Evolutionary conservation across 2,113 vertebrate species (phyloP).

Genomic region (crab-eating macaque (Macaca fascicularis)): T2T-MFA8v1.1 NC_088395.1:80767001-80767500

Average conservation of each 20-base stretch:
- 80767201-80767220: background rate
- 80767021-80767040: conserved; percentile 58
- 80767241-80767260: conserved; percentile 8
- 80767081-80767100: background rate
- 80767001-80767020: conserved; percentile 39
- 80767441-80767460: background rate
- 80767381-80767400: background rate
- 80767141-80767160: conserved; percentile 12
- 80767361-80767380: conserved; percentile 17
- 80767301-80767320: background rate
- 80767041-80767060: conserved; percentile 47
- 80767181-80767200: background rate
- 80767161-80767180: conserved; percentile 34
- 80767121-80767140: background rate
- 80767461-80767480: background rate
- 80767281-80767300: background rate
- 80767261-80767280: conserved; percentile 19
- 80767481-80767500: background rate
- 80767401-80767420: background rate
- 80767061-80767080: conserved; percentile 11
- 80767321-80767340: background rate
- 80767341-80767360: background rate
- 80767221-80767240: conserved; percentile 22
- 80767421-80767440: background rate
- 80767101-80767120: background rate